Conservation (phyloP, 2,888 invertebrate species). For the Hemistola chrysoprasaria region DNA sequence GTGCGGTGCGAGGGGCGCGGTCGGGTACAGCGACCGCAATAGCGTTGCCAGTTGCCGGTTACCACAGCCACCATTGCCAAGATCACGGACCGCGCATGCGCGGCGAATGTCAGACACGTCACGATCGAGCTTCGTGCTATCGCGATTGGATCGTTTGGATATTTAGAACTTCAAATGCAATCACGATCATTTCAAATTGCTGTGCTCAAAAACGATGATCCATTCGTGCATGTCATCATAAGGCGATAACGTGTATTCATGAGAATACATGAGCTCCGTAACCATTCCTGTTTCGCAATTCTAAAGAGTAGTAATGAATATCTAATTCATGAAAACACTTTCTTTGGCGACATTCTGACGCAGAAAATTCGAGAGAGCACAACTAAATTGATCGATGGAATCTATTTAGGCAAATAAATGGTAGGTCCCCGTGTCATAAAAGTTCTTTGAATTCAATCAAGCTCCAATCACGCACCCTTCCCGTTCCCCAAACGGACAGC, state of each 20-base stretch:
- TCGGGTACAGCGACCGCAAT: conserved; percentile 80
- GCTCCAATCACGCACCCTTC: conserved; percentile 59
- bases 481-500: conserved; percentile 60
- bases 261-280: conserved; percentile 11
- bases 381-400: too few relatives aligned
- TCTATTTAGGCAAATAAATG: too few relatives aligned
- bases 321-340: conserved; percentile 26
- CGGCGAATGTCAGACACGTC: conserved; percentile 81
- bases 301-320: too few relatives aligned
- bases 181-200: conserved; percentile 56
- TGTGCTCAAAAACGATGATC: conserved; percentile 37
- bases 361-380: conserved; percentile 15
- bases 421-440: neutral
- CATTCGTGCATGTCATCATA: conserved; percentile 27
- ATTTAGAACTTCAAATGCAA: conserved; percentile 65
- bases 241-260: conserved; percentile 27
- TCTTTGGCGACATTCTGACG: conserved; percentile 11
- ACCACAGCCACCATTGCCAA: conserved; percentile 80
- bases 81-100: conserved; percentile 82
- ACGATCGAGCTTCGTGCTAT: conserved; percentile 74
- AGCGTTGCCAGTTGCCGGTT: conserved; percentile 55
- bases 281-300: conserved; percentile 4
- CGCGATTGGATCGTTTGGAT: conserved; percentile 69
- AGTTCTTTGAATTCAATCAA: conserved; percentile 31
- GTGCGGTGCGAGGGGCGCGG: conserved; percentile 30